Percentiles rank a stretch among this genome's conserved stretches.
Conservation (phyloP, 2,797 vertebrate genomes). For the Nannoperca australis region DNA sequence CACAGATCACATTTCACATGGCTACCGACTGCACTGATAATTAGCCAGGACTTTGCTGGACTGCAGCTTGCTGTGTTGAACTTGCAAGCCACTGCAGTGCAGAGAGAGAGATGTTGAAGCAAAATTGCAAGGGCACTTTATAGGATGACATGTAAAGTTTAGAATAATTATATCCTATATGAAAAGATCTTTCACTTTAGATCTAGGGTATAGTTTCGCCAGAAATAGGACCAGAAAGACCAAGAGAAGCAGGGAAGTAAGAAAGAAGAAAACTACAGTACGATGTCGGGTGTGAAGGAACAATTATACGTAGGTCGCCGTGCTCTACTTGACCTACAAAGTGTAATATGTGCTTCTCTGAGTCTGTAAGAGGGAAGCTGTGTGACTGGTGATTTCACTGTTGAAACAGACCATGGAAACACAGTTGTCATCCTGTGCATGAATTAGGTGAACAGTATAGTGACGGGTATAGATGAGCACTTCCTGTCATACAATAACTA, state of each 20-base stretch:
- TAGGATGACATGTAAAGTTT: constrained; percentile 20
- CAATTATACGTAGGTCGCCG: constrained; percentile 44
- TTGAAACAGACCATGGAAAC: constrained; percentile 38
- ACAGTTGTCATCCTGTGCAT: constrained; percentile 20
- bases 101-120: constrained; percentile 30
- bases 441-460: neutral
- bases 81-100: constrained; percentile 53
- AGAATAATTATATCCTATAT: neutral
- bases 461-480: neutral
- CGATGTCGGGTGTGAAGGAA: constrained; percentile 58
- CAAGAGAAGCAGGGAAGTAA: neutral
- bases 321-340: constrained; percentile 66
- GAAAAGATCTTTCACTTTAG: neutral
- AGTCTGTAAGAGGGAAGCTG: constrained; percentile 28
- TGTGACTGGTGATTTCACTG: constrained; percentile 38
- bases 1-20: constrained; percentile 84
- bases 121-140: constrained; percentile 37
- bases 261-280: constrained; percentile 27
- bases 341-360: constrained; percentile 43
- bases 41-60: constrained; percentile 71
- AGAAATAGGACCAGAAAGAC: neutral
- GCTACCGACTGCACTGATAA: constrained; percentile 74
- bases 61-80: constrained; percentile 46
- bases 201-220: neutral
- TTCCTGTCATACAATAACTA: constrained; percentile 4